A percentile compares a stretch with the other conserved stretches of the same genome.
Evolutionary conservation across 1,140 invertebrate species (phyloP).

Genomic region (Drosophila asahinai): DNA sequence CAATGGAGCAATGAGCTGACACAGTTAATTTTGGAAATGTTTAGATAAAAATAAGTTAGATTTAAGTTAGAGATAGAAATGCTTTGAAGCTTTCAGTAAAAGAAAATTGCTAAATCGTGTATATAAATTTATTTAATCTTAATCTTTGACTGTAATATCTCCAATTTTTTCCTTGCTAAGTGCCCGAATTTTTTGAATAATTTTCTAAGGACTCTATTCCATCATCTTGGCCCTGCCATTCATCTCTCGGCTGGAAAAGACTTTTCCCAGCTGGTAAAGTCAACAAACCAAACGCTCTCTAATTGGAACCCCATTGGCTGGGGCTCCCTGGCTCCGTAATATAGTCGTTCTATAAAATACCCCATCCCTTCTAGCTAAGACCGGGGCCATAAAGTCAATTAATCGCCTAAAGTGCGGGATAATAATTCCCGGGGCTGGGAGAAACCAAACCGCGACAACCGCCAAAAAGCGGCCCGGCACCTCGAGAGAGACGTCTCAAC

Average conservation of each 20-base stretch:
- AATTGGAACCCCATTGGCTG: slow-evolving; percentile 73
- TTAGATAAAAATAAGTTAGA: background rate
- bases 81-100: background rate
- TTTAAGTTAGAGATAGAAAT: background rate
- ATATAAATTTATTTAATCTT: too few species aligned
- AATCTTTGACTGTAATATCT: too few species aligned
- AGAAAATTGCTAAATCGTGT: too few species aligned
- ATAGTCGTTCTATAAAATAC: slow-evolving; percentile 15
- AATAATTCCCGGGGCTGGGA: slow-evolving; percentile 62
- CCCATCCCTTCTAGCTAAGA: background rate
- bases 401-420: slow-evolving; percentile 75
- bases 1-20: background rate
- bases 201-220: background rate
- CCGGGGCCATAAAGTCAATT: slow-evolving; percentile 74
- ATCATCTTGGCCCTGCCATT: slow-evolving; percentile 6
- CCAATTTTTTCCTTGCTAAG: background rate
- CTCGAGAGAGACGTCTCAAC: slow-evolving; percentile 69
- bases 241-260: slow-evolving; percentile 25
- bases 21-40: background rate
- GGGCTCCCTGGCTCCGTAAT: slow-evolving; percentile 13
- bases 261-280: slow-evolving; percentile 44
- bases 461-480: slow-evolving; percentile 72
- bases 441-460: slow-evolving; percentile 82
- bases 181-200: background rate
- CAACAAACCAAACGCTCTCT: slow-evolving; percentile 35